A percentile compares a stretch with the other conserved stretches of the same genome.
phyloP scores from a whole-genome alignment of 37 sponge, comb jelly and placozoan genomes.

The Spongia lamella region DNA sequence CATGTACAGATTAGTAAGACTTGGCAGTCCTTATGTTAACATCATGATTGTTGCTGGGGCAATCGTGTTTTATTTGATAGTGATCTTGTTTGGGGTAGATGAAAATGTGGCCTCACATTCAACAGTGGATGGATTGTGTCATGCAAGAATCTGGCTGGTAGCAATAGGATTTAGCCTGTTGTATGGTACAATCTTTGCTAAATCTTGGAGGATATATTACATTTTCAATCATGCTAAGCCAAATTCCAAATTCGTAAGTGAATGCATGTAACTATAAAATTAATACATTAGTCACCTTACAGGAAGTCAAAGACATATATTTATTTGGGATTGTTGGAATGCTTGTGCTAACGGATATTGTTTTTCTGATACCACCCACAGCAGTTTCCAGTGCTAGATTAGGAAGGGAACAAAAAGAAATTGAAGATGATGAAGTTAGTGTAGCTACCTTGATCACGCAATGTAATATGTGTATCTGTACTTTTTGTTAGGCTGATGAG shows the following conservation, averaged over 20 bases:
- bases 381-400: constrained; percentile 30
- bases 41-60: constrained; percentile 43
- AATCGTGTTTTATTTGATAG: constrained; percentile 44
- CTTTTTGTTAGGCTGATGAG: constrained; percentile 3
- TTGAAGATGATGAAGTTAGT: no score
- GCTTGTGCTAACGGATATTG: constrained; percentile 30
- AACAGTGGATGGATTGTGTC: constrained; percentile 15
- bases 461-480: background rate
- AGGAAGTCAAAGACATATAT: constrained; percentile 54
- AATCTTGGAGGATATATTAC: constrained; percentile 63
- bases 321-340: constrained; percentile 50
- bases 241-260: no score
- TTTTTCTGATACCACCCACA: constrained; percentile 52
- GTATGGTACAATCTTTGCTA: constrained; percentile 54
- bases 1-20: constrained; percentile 43
- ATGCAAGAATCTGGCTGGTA: constrained; percentile 43
- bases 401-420: no score
- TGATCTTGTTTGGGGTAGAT: constrained; percentile 55
- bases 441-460: no score
- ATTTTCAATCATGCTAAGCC: constrained; percentile 26
- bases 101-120: background rate
- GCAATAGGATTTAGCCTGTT: constrained; percentile 46
- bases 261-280: no score
- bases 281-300: background rate
- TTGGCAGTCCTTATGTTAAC: constrained; percentile 60